Percentiles rank a stretch among this genome's conserved stretches.
Conservation (phyloP, 2,797 vertebrate genomes). For the Tolypeutes matacus region DNA sequence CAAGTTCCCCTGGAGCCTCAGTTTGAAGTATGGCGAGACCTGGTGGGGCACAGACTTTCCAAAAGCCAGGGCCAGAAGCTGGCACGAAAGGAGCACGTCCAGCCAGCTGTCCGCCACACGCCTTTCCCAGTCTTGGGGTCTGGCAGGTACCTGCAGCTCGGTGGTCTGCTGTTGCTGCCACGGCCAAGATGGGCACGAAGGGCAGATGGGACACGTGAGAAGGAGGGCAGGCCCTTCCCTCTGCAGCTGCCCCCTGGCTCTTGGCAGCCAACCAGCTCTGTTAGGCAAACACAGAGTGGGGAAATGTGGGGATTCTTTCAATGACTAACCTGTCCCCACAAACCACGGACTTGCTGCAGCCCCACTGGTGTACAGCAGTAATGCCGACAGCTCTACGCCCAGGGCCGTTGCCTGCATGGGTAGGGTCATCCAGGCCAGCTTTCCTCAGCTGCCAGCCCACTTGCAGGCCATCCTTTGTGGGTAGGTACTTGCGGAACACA, state of each 20-base stretch:
- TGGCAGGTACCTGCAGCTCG: not conserved
- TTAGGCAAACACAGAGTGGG: not conserved
- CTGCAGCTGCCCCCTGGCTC: not conserved
- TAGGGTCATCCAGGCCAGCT: not conserved
- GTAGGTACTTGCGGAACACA: too few species aligned
- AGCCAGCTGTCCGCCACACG: not conserved
- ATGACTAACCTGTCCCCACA: not conserved
- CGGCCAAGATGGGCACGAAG: not conserved
- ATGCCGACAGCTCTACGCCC: rapidly evolving
- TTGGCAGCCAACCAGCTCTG: not conserved
- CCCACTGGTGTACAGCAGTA: not conserved
- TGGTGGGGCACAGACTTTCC: not conserved
- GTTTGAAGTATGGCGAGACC: too few species aligned
- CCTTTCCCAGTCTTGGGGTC: not conserved
- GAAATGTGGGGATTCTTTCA: not conserved
- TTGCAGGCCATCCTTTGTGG: not conserved
- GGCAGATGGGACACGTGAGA: not conserved
- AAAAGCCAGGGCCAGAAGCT: too few species aligned
- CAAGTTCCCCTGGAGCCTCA: not conserved
- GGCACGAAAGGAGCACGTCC: not conserved
- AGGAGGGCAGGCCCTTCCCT: not conserved
- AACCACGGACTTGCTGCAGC: not conserved
- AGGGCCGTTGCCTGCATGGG: rapidly evolving
- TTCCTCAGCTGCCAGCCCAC: not conserved
- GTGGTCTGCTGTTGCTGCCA: rapidly evolving